A percentile compares a stretch with the other conserved stretches of the same genome.
Evolutionary conservation across 2,797 vertebrate species (phyloP).

Genomic region (Enteromius afrohamiltoni): DNA sequence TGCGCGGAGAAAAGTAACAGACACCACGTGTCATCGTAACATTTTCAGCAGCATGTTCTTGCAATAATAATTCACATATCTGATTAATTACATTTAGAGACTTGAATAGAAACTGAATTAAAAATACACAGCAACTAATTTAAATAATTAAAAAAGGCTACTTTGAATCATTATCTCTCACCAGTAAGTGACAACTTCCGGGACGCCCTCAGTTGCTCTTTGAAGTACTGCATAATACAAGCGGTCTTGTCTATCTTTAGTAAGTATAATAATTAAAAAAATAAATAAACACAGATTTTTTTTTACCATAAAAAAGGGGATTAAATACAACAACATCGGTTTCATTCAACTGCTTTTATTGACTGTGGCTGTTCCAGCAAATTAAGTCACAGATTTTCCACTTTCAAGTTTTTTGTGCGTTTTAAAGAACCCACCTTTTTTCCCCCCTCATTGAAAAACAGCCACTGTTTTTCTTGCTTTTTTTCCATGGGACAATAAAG

Average conservation of each 20-base stretch:
- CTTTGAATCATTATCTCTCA: background rate
- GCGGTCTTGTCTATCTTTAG: background rate
- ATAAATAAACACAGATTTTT: background rate
- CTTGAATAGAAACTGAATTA: background rate
- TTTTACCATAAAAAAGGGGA: background rate
- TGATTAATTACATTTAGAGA: too few relatives aligned
- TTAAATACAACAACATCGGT: slow-evolving; percentile 4
- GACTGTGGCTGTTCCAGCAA: slow-evolving; percentile 8
- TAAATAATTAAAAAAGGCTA: background rate
- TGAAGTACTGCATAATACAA: background rate
- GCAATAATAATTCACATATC: background rate
- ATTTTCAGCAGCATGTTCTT: background rate
- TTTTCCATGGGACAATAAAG: slow-evolving; percentile 11
- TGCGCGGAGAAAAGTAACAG: background rate
- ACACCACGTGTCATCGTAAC: fast-evolving
- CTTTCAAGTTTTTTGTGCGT: slow-evolving; percentile 18
- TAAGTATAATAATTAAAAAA: background rate
- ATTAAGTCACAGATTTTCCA: background rate
- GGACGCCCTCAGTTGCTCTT: background rate
- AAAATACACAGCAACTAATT: background rate
- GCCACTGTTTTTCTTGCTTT: background rate
- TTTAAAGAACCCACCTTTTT: background rate
- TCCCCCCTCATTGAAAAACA: background rate
- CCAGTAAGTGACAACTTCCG: background rate
- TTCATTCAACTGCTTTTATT: slow-evolving; percentile 28